Percentiles rank a stretch among this genome's conserved stretches.
phyloP scores from a whole-genome alignment of 2,797 vertebrate genomes.

The Centropyge bicolor region DNA sequence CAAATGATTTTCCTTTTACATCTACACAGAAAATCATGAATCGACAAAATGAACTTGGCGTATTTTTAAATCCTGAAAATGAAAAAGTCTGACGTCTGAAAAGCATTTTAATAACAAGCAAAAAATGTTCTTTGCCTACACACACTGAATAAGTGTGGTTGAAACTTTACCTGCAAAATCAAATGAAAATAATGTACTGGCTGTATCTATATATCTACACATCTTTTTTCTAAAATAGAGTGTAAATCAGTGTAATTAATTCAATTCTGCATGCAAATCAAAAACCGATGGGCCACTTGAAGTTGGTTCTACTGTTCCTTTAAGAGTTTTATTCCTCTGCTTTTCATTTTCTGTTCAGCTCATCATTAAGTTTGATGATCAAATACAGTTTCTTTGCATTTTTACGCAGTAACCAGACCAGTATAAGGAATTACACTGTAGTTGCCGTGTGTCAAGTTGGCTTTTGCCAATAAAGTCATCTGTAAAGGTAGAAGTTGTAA shows the following conservation, averaged over 20 bases:
- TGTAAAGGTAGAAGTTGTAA: conserved; percentile 37
- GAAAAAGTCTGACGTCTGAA: neutral
- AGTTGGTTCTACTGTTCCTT: conserved; percentile 6
- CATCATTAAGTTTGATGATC: conserved; percentile 36
- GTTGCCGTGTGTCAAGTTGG: conserved; percentile 17
- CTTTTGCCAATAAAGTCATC: conserved; percentile 29
- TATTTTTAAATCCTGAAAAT: neutral
- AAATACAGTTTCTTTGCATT: conserved; percentile 11
- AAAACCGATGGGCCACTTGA: neutral
- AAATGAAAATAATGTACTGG: neutral
- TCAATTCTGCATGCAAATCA: neutral
- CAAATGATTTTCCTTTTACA: neutral
- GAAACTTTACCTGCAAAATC: conserved; percentile 7
- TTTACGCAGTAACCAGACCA: conserved; percentile 4
- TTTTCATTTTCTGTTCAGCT: conserved; percentile 21
- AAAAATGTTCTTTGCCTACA: neutral
- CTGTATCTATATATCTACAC: neutral
- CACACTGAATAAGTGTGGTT: conserved; percentile 15
- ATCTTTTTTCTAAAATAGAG: neutral
- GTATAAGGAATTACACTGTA: conserved; percentile 34
- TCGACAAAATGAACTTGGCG: neutral
- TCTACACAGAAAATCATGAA: neutral
- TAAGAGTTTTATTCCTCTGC: conserved; percentile 3
- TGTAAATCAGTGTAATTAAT: neutral
- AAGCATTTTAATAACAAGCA: neutral